These are phyloP conservation scores for Sinohyriopsis cumingii DNA, from an alignment of 2,888 invertebrate genomes.

Conservation along the genomic window DNA sequence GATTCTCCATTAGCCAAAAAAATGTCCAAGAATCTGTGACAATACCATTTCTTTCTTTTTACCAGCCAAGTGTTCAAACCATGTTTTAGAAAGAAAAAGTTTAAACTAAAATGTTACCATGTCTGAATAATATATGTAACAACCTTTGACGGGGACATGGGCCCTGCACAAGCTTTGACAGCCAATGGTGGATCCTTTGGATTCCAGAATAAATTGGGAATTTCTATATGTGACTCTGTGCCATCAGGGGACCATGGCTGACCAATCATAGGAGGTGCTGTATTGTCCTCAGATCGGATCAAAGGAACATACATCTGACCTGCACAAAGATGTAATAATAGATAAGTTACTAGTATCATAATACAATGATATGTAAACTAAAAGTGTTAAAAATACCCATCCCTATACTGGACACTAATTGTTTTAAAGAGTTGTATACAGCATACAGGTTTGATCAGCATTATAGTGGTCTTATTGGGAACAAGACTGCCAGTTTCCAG, in stretches of 20 bases:
- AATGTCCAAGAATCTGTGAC: no score
- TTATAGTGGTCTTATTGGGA: no score
- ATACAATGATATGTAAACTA: background rate
- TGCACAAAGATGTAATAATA: slow-evolving; percentile 27
- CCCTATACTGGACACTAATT: no score
- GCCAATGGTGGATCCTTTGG: slow-evolving; percentile 55
- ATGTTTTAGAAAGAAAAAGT: no score
- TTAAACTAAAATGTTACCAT: no score
- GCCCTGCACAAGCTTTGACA: slow-evolving; percentile 87
- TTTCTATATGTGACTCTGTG: slow-evolving; percentile 25
- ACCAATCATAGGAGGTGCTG: slow-evolving; percentile 83
- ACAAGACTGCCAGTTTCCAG: no score
- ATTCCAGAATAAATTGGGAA: slow-evolving; percentile 25
- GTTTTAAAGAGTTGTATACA: no score
- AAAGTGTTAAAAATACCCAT: no score
- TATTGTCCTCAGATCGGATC: slow-evolving; percentile 84
- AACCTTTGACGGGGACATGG: slow-evolving; percentile 81
- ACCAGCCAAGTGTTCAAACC: no score
- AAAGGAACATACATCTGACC: slow-evolving; percentile 92
- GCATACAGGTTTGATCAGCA: no score
- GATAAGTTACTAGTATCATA: background rate
- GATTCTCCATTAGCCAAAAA: no score
- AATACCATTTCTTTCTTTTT: no score
- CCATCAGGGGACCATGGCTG: slow-evolving; percentile 75
- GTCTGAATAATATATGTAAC: background rate